Conservation (phyloP, 2,888 invertebrate genomes). For the Taphrorychus bicolor region DNA sequence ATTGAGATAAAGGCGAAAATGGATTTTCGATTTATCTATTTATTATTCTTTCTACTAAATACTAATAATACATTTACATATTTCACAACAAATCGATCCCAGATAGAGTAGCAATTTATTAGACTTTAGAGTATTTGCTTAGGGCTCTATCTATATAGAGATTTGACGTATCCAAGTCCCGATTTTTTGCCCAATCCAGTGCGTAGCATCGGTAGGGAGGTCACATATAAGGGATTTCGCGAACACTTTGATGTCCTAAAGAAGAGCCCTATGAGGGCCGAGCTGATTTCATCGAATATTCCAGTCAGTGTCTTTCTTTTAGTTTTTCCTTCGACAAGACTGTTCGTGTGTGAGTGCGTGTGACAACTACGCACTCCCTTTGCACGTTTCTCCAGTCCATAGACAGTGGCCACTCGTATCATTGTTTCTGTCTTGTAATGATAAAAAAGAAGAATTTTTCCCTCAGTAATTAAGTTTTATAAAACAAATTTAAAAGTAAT, state of each 20-base stretch:
- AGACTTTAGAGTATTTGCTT: background rate
- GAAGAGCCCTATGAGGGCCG: conserved; percentile 49
- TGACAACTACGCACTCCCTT: conserved; percentile 39
- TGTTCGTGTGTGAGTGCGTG: conserved; percentile 56
- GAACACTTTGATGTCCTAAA: conserved; percentile 55
- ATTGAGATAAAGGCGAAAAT: background rate
- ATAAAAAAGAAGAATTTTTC: background rate
- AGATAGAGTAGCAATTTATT: background rate
- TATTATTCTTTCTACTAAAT: background rate
- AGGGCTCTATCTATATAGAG: background rate
- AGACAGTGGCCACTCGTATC: conserved; percentile 37
- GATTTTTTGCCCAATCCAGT: conserved; percentile 23
- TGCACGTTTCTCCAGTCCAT: conserved; percentile 34
- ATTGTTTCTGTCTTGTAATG: background rate
- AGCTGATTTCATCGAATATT: conserved; percentile 60
- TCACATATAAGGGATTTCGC: conserved; percentile 57
- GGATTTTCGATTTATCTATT: background rate
- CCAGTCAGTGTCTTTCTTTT: conserved; percentile 59
- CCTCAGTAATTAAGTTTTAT: background rate
- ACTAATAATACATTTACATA: background rate
- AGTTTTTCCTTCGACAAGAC: conserved; percentile 53
- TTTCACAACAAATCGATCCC: background rate
- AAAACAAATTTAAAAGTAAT: background rate
- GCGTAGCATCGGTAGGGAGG: conserved; percentile 53
- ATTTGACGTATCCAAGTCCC: background rate